Percentiles rank a stretch among this genome's conserved stretches.
Evolutionary conservation across 2,888 invertebrate genomes (phyloP).

Genomic region (Drosophila tanythrix): DNA sequence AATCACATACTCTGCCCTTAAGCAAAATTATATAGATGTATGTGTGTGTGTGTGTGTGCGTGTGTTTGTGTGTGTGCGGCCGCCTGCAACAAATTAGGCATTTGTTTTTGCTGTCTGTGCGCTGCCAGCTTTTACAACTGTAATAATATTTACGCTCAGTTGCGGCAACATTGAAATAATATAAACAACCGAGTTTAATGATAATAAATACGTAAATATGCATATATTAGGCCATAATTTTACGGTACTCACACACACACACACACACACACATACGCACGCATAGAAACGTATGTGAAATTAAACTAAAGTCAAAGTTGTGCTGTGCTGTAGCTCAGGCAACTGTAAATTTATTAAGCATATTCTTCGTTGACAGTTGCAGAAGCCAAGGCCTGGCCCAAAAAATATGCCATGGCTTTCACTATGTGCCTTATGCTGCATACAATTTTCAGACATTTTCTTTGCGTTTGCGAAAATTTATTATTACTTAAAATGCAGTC

Average conservation of each 20-base stretch:
- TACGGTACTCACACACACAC: slow-evolving; percentile 5
- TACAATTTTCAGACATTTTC: slow-evolving; percentile 31
- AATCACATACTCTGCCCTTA: slow-evolving; percentile 29
- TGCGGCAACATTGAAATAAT: slow-evolving; percentile 69
- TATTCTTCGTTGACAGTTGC: slow-evolving; percentile 36
- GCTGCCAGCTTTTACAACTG: slow-evolving; percentile 48
- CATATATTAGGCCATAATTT: slow-evolving; percentile 50
- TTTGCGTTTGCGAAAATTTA: slow-evolving; percentile 50
- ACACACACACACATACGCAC: neutral
- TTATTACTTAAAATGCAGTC: slow-evolving; percentile 53
- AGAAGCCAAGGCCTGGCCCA: slow-evolving; percentile 13
- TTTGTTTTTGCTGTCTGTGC: slow-evolving; percentile 42
- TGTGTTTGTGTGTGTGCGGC: slow-evolving; percentile 2
- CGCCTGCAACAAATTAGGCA: slow-evolving; percentile 40
- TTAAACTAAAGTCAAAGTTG: slow-evolving; percentile 8
- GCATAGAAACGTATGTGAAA: slow-evolving; percentile 1
- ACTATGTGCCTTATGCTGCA: slow-evolving; percentile 16
- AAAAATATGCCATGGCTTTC: slow-evolving; percentile 42
- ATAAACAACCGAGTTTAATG: slow-evolving; percentile 69
- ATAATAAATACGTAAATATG: slow-evolving; percentile 58
- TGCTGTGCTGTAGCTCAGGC: slow-evolving; percentile 6
- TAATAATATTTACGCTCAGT: slow-evolving; percentile 67
- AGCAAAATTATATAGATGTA: slow-evolving; percentile 25
- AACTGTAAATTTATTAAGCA: slow-evolving; percentile 45
- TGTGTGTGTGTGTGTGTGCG: neutral